Evolutionary conservation across 2,888 invertebrate species (phyloP), one percentile per base, ranked within the genome.

Genomic region (Mythimna ferrago): DNA sequence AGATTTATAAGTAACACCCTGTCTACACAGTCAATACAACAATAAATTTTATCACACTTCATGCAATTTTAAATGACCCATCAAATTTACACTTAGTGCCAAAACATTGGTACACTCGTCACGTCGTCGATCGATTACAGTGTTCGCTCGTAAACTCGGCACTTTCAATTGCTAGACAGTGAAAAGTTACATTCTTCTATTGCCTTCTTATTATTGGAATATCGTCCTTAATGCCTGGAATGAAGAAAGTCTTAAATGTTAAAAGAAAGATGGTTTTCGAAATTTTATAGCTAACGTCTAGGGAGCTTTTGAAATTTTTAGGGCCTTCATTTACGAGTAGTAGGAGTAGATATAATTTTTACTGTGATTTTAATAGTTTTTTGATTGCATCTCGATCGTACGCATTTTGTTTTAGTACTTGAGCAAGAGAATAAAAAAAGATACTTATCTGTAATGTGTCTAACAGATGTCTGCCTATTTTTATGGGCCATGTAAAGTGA

Each of bases 81-180:
- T 87, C 81, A 85, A 85, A 86, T 87, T 84, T 84, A 88, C 87
- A 86, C 84, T 85, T 71, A 76, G 71, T 76, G 76, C 82, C 70
- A 66, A 71, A 76, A 82, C 71, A 83, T 90, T 88, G 58, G 84
- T 73, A 88, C 72, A 77, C 87, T 58, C 82, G 77, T 89, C 93
- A 93, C 92, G 92, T 91, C 66, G 76, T 62, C 88, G 86, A 90
- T 92, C 90, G 91, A 93, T 92, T 91, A 89, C 89, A 88, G 78
- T 82, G 80, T 84, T 80, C 73, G 88, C 89, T 92, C 92, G 90
- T 93, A 92, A 92, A 92, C 85, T 89, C 88, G 89, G 87, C 91
- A 88, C 89, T 86, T 85, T 86, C 88, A 85, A 89, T 90, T 89
- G 88, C 87, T 84, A 80, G 84, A 84, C 85, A 85, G 87, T 88